phyloP scores from a whole-genome alignment of 2,888 invertebrate species.

The Oscheius sp. region DNA sequence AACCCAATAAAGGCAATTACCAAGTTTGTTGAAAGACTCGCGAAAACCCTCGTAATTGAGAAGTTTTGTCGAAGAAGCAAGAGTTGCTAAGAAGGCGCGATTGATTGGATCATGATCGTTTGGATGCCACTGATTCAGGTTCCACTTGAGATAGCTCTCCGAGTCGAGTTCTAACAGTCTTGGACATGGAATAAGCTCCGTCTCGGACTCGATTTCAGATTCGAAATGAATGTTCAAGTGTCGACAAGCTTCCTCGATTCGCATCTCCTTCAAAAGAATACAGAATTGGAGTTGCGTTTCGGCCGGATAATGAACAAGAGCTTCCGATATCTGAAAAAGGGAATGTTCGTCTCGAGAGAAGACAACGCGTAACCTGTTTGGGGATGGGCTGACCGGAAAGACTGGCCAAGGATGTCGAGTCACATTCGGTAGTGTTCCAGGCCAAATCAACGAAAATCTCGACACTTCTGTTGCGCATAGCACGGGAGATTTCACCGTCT shows the following conservation, averaged over 20 bases:
- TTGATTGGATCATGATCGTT: not conserved
- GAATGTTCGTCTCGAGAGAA: not conserved
- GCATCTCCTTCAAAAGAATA: constrained; percentile 47
- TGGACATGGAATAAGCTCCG: not conserved
- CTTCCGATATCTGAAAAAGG: constrained; percentile 16
- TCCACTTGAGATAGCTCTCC: constrained; percentile 9
- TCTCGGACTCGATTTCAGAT: not conserved
- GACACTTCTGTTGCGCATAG: constrained; percentile 97
- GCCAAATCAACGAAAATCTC: constrained; percentile 82
- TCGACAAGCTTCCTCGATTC: constrained; percentile 37
- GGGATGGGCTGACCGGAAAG: constrained; percentile 12
- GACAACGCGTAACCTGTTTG: constrained; percentile 9
- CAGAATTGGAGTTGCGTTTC: constrained; percentile 48
- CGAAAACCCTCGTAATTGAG: not conserved
- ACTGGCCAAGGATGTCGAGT: constrained; percentile 31
- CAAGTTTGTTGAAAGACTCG: not conserved
- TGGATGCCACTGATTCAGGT: not conserved
- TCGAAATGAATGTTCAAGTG: constrained; percentile 38
- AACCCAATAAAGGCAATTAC: not conserved
- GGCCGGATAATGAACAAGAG: not conserved
- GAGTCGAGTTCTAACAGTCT: not conserved
- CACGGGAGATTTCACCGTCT: constrained; percentile 94
- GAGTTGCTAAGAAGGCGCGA: not conserved
- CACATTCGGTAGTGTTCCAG: constrained; percentile 45
- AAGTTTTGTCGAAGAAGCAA: not conserved